Conservation (phyloP, 2,888 invertebrate genomes). For the Pegoplata infirma region DNA sequence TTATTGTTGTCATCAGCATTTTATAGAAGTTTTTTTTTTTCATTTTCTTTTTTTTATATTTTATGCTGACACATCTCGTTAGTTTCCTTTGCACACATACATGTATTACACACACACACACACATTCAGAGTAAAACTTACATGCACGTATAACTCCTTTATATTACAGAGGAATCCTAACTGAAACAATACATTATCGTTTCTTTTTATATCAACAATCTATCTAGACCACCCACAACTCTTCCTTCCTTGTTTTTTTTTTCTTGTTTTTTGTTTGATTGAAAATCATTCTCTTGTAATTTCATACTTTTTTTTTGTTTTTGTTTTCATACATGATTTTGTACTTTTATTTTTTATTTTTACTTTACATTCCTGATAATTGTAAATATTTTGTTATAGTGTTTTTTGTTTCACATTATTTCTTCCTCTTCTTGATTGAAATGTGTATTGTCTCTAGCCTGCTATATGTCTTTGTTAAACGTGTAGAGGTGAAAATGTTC, state of each 20-base stretch:
- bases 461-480: not conserved
- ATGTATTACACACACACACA: not conserved
- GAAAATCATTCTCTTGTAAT: not conserved
- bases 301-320: not conserved
- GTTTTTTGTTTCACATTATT: constrained; percentile 17
- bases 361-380: constrained; percentile 14
- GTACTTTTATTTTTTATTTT: not conserved
- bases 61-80: constrained; percentile 50
- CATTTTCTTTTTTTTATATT: constrained; percentile 1
- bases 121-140: not conserved
- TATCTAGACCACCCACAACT: not conserved
- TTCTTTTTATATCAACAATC: not conserved
- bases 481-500: not conserved
- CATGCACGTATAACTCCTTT: constrained; percentile 3
- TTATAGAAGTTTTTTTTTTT: constrained; percentile 26
- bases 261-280: too few relatives aligned
- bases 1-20: constrained; percentile 56
- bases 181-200: constrained; percentile 30
- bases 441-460: constrained; percentile 1
- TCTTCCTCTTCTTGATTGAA: constrained; percentile 24
- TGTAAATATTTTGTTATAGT: constrained; percentile 17
- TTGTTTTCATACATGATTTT: not conserved
- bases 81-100: constrained; percentile 30
- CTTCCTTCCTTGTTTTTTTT: too few relatives aligned
- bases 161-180: not conserved